Evolutionary conservation across 2,113 vertebrate genomes (phyloP).

Genomic region (Lota lota): DNA sequence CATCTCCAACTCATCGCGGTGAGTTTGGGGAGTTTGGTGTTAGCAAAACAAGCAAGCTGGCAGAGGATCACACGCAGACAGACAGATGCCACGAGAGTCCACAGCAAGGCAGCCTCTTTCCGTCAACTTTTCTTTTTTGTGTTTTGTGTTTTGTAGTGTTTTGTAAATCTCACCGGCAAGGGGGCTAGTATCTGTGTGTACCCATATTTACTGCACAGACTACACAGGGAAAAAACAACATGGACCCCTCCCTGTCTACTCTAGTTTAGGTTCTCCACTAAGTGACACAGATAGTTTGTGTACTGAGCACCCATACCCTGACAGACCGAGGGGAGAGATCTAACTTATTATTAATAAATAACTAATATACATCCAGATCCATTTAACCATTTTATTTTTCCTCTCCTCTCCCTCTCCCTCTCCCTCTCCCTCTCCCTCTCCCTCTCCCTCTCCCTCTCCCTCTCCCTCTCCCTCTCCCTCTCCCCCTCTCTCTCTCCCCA

Average conservation of each 20-base stretch:
- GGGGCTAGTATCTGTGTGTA: constrained; percentile 22
- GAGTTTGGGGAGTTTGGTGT: background rate
- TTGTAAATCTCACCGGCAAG: constrained; percentile 25
- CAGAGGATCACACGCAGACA: constrained; percentile 4
- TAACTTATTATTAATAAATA: too few species aligned
- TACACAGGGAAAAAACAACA: too few species aligned
- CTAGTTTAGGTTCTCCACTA: too few species aligned
- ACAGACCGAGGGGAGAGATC: too few species aligned
- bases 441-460: too few species aligned
- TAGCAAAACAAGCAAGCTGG: background rate
- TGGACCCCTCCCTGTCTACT: too few species aligned
- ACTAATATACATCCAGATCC: too few species aligned
- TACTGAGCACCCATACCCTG: too few species aligned
- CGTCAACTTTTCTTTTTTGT: constrained; percentile 15
- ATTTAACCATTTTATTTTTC: too few species aligned
- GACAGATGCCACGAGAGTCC: constrained; percentile 18
- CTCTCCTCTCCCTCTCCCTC: too few species aligned
- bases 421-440: too few species aligned
- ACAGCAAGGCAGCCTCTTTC: constrained; percentile 39
- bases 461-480: background rate
- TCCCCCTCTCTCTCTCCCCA: background rate
- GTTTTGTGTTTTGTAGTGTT: constrained; percentile 12
- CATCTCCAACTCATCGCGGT: background rate
- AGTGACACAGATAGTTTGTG: too few species aligned
- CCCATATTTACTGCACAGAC: background rate